phyloP scores from a whole-genome alignment of 2,113 vertebrate genomes.

The Neolamprologus hecqui region DNA sequence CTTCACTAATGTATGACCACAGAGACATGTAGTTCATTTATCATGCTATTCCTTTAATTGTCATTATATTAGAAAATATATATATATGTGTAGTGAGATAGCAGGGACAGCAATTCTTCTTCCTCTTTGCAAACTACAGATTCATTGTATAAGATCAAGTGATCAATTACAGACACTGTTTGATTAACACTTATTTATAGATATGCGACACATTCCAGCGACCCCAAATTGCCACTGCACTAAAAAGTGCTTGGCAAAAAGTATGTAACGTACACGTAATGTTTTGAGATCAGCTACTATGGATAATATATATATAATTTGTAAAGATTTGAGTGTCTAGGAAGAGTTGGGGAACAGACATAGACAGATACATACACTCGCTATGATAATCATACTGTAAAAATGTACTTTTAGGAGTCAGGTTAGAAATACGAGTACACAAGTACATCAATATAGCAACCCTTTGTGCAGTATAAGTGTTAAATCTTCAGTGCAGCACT shows the following conservation, averaged over 20 bases:
- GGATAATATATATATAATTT: background rate
- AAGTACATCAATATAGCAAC: background rate
- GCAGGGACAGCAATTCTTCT: background rate
- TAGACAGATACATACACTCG: background rate
- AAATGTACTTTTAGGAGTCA: background rate
- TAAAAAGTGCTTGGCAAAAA: background rate
- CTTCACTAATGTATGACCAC: background rate
- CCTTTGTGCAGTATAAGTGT: background rate
- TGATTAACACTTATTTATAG: background rate
- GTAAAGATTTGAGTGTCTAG: background rate
- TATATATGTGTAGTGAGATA: background rate
- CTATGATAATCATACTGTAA: background rate
- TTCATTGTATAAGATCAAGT: background rate
- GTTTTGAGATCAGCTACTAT: background rate
- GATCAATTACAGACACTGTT: background rate
- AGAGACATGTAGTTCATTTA: background rate
- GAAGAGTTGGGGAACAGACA: background rate
- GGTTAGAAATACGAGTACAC: background rate
- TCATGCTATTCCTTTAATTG: background rate
- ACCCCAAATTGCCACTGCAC: background rate
- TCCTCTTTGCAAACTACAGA: background rate
- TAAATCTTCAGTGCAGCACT: background rate
- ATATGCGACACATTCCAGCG: background rate
- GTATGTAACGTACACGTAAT: background rate
- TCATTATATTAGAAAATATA: background rate